These are phyloP conservation scores for Delphinapterus leucas DNA, from an alignment of 2,113 vertebrate species.

Conservation along the genomic window DNA sequence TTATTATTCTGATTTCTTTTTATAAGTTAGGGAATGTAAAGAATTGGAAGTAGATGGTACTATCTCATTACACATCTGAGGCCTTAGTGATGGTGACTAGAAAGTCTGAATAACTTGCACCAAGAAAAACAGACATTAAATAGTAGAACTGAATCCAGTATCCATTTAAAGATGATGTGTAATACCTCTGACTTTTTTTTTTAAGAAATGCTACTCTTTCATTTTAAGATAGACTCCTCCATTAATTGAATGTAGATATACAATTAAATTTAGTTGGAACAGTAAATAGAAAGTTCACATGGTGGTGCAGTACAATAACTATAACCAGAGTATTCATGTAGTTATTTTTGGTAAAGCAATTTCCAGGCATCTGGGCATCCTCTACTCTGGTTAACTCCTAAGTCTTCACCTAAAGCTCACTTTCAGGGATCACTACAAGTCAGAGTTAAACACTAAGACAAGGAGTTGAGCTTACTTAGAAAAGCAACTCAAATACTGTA, in stretches of 20 bases:
- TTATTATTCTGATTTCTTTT: not conserved
- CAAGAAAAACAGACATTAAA: not conserved
- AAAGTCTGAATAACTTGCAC: not conserved
- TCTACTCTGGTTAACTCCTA: not conserved
- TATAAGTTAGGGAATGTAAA: not conserved
- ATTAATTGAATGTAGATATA: not conserved
- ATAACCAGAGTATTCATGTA: not conserved
- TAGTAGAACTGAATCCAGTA: not conserved
- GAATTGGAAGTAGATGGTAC: not conserved
- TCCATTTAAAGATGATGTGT: not conserved
- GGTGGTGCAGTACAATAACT: not conserved
- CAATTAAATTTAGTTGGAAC: not conserved
- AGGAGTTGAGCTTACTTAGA: not conserved
- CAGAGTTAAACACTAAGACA: not conserved
- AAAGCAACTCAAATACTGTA: not conserved
- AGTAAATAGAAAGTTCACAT: not conserved
- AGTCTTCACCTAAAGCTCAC: not conserved
- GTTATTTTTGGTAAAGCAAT: not conserved
- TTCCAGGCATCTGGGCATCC: not conserved
- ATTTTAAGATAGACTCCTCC: not conserved
- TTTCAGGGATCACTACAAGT: not conserved
- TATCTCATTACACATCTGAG: not conserved
- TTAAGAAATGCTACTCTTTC: not conserved
- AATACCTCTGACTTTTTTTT: not conserved
- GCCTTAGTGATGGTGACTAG: not conserved